Percentiles rank a stretch among this genome's conserved stretches.
These are phyloP conservation scores for Papilio demoleus DNA, from an alignment of 2,888 invertebrate species.

Conservation along the genomic window DNA sequence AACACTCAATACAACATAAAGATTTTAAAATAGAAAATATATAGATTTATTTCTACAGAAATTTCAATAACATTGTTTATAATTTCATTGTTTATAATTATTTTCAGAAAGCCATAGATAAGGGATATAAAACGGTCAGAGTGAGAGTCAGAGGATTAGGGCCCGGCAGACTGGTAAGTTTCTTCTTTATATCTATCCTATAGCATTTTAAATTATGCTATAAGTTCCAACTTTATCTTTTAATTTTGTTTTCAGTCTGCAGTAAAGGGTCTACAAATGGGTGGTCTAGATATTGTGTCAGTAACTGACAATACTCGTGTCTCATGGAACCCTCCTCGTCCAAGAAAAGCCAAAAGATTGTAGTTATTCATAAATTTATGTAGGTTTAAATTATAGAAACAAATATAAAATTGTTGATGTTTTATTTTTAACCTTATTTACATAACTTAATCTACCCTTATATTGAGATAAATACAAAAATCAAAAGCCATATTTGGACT, in stretches of 20 bases:
- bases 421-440: conserved; percentile 33
- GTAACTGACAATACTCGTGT: conserved; percentile 96
- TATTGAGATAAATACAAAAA: not conserved
- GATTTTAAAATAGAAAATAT: not conserved
- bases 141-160: conserved; percentile 93
- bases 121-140: conserved; percentile 89
- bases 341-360: conserved; percentile 92
- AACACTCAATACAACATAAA: too few species aligned
- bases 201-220: too few species aligned
- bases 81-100: conserved; percentile 3
- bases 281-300: conserved; percentile 94
- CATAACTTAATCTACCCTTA: conserved; percentile 5
- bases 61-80: not conserved
- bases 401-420: conserved; percentile 24
- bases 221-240: too few species aligned
- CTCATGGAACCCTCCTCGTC: conserved; percentile 91
- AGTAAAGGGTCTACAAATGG: conserved; percentile 96
- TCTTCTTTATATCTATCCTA: too few species aligned
- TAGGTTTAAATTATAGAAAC: conserved; percentile 37
- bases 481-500: conserved; percentile 97
- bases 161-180: conserved; percentile 94
- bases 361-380: conserved; percentile 70
- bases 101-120: conserved; percentile 87
- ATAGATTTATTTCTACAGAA: not conserved
- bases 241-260: conserved; percentile 86